A percentile compares a stretch with the other conserved stretches of the same genome.
Conservation (phyloP, 2,113 vertebrate species). For the Rhombomys opimus region DNA sequence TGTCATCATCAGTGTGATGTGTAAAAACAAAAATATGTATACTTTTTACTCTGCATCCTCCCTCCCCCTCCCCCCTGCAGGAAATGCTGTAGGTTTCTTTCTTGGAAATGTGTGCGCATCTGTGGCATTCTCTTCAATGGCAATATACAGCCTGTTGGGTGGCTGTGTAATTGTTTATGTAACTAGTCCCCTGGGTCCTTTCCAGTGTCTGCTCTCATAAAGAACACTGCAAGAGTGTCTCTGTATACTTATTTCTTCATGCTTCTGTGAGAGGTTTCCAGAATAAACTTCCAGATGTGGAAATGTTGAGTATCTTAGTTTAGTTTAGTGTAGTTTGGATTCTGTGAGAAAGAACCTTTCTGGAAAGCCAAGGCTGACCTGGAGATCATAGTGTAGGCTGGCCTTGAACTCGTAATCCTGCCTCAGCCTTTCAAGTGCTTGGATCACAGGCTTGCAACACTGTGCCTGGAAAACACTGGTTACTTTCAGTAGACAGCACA, state of each 20-base stretch:
- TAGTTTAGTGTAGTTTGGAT: background rate
- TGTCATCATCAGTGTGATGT: background rate
- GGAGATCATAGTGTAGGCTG: background rate
- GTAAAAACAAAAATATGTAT: background rate
- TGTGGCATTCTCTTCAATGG: background rate
- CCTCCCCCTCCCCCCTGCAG: background rate
- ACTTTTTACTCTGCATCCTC: background rate
- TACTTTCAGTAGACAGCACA: background rate
- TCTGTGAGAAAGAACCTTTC: background rate
- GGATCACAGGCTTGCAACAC: background rate
- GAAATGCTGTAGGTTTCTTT: background rate
- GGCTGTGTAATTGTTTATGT: background rate
- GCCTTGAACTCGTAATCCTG: background rate
- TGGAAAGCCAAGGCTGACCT: background rate
- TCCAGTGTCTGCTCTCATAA: constrained; percentile 39
- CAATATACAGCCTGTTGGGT: background rate
- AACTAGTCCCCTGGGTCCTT: constrained; percentile 4
- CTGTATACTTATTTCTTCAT: constrained; percentile 1
- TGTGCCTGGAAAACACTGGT: background rate
- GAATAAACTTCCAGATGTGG: constrained; percentile 50
- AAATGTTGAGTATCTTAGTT: background rate
- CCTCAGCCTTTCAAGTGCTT: background rate
- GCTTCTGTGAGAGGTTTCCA: constrained; percentile 29
- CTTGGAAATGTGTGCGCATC: background rate
- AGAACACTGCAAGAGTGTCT: background rate